Evolutionary conservation across 1,140 invertebrate species (phyloP), one percentile per base, ranked within the genome.

Genomic region (Tetramorium simillimum): DNA sequence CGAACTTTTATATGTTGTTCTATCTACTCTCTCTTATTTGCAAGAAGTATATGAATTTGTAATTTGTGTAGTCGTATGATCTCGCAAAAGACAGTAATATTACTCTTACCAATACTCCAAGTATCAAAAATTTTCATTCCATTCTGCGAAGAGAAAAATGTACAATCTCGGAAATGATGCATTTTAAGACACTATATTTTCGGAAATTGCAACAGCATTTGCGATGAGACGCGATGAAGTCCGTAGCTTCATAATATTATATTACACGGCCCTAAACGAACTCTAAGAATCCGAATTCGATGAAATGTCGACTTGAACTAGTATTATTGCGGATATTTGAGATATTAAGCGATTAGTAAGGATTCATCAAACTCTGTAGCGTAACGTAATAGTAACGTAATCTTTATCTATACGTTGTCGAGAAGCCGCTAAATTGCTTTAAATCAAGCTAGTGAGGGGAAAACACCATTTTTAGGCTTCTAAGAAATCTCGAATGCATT

Each of bases 311-410:
- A 73, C 43, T 56, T 60, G 33, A 84, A 49, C 43, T 84, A 84
- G 53, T 84, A 75, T 49, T 70, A 49, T 49, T 49, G 6, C 24
- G 9, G 40, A 28, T 73, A 73, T 81, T 69, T 16, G 5, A 28
- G 21, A 24, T 70, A 70, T 73, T 46, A 28, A 84, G 14, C n/a
- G 18, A 62, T 84, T 73, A 62, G 60, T 21, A 73, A 84, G 80
- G 80, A 84, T 84, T 84, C 80, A 84, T 84, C 80, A 84, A 84
- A 84, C 80, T 81, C 78, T 75, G 67, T 82, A 84, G 69, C 43
- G n/a, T 82, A 58, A 69, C 43, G 12, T 84, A 75, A 84, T 84
- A 81, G 33, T 81, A 73, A 53, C 40, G 9, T 84, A 84, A 75
- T 84, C 28, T 21, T 84, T 84, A 84, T 62, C 14, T 72, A 72